A percentile compares a stretch with the other conserved stretches of the same genome.
Evolutionary conservation across 2,113 vertebrate species (phyloP).

Genomic region (Boulengeromyrus knoepffleri): DNA sequence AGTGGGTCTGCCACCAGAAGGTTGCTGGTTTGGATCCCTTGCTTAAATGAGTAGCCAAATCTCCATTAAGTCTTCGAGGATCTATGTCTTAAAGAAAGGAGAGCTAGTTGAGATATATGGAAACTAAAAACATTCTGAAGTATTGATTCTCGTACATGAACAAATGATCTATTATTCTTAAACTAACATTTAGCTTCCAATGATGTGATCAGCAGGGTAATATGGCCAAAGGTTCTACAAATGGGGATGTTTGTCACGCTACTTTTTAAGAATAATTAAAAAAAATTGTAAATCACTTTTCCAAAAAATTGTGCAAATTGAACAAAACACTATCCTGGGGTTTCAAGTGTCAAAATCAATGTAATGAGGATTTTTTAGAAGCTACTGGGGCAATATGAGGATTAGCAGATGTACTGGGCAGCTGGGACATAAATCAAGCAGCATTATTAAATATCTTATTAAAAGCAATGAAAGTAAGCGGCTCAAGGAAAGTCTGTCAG

Average conservation of each 20-base stretch:
- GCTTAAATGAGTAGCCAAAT: neutral
- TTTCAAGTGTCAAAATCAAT: neutral
- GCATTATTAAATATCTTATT: neutral
- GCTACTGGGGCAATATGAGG: neutral
- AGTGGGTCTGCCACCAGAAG: neutral
- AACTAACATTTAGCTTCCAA: neutral
- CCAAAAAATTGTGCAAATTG: neutral
- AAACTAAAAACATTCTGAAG: neutral
- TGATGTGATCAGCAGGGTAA: neutral
- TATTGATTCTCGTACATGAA: neutral
- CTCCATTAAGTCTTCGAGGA: neutral
- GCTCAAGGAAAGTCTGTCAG: neutral
- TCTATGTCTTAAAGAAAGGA: neutral
- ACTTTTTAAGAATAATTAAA: neutral
- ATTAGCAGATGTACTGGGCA: neutral
- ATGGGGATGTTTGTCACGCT: neutral
- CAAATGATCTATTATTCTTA: neutral
- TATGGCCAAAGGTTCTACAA: neutral
- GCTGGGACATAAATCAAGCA: neutral
- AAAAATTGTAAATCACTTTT: neutral
- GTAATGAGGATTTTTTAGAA: neutral
- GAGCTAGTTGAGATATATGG: neutral
- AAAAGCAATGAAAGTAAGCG: neutral
- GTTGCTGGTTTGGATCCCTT: neutral
- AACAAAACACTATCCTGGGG: neutral